Percentiles rank a stretch among this genome's conserved stretches.
These are phyloP conservation scores for Halocynthia aurantium DNA, from an alignment of 23 tunicate genomes.

Conservation along the genomic window DNA sequence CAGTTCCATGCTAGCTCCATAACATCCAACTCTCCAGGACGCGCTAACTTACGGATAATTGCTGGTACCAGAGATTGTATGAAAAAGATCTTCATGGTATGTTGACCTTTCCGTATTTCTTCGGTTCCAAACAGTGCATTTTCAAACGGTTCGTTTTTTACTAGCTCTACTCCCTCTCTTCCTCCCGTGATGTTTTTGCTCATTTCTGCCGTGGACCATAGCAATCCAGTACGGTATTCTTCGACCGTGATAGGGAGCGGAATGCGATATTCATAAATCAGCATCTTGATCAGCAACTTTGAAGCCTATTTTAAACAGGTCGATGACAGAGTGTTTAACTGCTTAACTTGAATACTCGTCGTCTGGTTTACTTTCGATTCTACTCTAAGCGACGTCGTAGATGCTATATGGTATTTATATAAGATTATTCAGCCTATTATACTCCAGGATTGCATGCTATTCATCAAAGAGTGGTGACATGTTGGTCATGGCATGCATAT, in stretches of 20 bases:
- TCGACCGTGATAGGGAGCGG: slow-evolving; percentile 62
- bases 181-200: slow-evolving; percentile 88
- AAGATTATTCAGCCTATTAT: too few relatives aligned
- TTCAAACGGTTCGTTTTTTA: slow-evolving; percentile 54
- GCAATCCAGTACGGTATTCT: slow-evolving; percentile 55
- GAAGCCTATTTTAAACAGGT: too few relatives aligned
- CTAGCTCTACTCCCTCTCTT: slow-evolving; percentile 76
- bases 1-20: slow-evolving; percentile 52
- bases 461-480: too few relatives aligned
- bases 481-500: too few relatives aligned
- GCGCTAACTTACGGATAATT: slow-evolving; percentile 22
- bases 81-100: slow-evolving; percentile 53
- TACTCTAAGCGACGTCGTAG: too few relatives aligned
- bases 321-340: too few relatives aligned
- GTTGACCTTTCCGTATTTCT: slow-evolving; percentile 39
- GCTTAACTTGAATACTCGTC: too few relatives aligned
- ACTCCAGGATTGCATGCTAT: too few relatives aligned
- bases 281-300: too few relatives aligned
- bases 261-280: slow-evolving; percentile 62
- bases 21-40: slow-evolving; percentile 33
- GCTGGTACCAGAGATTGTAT: slow-evolving; percentile 44
- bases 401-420: too few relatives aligned
- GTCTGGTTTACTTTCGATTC: too few relatives aligned
- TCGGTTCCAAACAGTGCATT: too few relatives aligned
- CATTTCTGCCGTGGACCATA: slow-evolving; percentile 57